phyloP scores from a whole-genome alignment of 2,113 vertebrate species.

The Pristiophorus japonicus region DNA sequence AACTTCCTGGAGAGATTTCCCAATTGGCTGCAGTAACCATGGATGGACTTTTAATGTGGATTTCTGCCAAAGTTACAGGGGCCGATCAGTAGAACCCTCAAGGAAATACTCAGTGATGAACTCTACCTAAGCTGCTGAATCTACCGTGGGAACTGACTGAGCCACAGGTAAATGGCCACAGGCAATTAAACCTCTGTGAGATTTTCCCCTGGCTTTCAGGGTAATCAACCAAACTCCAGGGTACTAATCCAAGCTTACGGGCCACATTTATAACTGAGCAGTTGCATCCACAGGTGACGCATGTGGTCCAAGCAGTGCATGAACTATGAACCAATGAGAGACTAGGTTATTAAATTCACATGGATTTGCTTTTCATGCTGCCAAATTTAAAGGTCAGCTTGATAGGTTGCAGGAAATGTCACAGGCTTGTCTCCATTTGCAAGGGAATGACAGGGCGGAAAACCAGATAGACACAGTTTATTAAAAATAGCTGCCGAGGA shows the following conservation, averaged over 20 bases:
- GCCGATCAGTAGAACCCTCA: background rate
- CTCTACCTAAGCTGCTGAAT: background rate
- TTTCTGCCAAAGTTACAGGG: background rate
- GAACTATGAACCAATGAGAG: slow-evolving; percentile 2
- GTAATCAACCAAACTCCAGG: background rate
- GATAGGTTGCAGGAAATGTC: slow-evolving; percentile 20
- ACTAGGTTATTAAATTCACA: background rate
- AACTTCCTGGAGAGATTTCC: background rate
- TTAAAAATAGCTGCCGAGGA: slow-evolving; percentile 24
- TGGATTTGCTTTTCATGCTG: slow-evolving; percentile 26
- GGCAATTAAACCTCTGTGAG: background rate
- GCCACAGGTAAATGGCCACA: background rate
- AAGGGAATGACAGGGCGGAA: slow-evolving; percentile 31
- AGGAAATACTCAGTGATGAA: background rate
- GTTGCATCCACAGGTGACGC: background rate
- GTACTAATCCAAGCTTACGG: background rate
- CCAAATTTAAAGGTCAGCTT: slow-evolving; percentile 32
- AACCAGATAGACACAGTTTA: slow-evolving; percentile 34
- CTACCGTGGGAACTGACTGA: background rate
- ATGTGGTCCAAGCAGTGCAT: background rate
- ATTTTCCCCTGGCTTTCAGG: background rate
- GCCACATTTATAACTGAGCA: background rate
- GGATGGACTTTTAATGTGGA: background rate
- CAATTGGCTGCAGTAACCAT: background rate
- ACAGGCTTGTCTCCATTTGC: slow-evolving; percentile 32